A percentile compares a stretch with the other conserved stretches of the same genome.
phyloP scores from a whole-genome alignment of 2,797 vertebrate species.

The Masticophis lateralis region DNA sequence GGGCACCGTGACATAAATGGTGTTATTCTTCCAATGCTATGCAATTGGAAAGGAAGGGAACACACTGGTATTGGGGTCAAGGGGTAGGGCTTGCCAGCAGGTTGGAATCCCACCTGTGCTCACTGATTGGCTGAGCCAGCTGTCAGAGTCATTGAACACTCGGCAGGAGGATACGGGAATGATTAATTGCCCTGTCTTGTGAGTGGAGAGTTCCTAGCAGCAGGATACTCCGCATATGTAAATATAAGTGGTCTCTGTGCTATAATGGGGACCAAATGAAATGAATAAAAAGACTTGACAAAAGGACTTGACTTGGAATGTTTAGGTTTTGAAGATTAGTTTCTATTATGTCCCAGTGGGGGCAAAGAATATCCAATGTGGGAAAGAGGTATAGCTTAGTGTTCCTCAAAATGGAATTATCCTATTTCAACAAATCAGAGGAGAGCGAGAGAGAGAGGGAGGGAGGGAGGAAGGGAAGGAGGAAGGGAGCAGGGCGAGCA shows the following conservation, averaged over 20 bases:
- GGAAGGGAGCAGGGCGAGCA: not conserved
- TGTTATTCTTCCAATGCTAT: constrained; percentile 54
- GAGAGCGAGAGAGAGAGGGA: not conserved
- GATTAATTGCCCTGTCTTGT: constrained; percentile 97
- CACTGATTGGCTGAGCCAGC: constrained; percentile 77
- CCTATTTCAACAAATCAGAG: not conserved
- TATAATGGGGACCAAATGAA: constrained; percentile 72
- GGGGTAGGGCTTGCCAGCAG: constrained; percentile 75
- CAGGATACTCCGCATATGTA: constrained; percentile 88
- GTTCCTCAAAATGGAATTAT: constrained; percentile 29
- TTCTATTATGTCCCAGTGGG: constrained; percentile 69
- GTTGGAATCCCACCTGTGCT: constrained; percentile 87
- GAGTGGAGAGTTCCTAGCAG: constrained; percentile 84
- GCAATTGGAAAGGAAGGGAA: constrained; percentile 52
- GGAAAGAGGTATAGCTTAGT: constrained; percentile 54
- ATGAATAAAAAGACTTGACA: constrained; percentile 80
- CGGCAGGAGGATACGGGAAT: constrained; percentile 87
- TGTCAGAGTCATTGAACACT: constrained; percentile 81
- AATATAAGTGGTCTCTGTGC: constrained; percentile 84
- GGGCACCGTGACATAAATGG: constrained; percentile 45
- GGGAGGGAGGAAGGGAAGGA: too few relatives aligned
- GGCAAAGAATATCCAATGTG: constrained; percentile 56
- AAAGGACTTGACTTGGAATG: constrained; percentile 64
- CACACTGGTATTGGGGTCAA: constrained; percentile 60
- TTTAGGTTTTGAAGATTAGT: constrained; percentile 70